Percentiles rank a stretch among this genome's conserved stretches.
These are phyloP conservation scores for Oxyruncus cristatus DNA, from an alignment of 2,113 vertebrate species.

Conservation along the genomic window DNA sequence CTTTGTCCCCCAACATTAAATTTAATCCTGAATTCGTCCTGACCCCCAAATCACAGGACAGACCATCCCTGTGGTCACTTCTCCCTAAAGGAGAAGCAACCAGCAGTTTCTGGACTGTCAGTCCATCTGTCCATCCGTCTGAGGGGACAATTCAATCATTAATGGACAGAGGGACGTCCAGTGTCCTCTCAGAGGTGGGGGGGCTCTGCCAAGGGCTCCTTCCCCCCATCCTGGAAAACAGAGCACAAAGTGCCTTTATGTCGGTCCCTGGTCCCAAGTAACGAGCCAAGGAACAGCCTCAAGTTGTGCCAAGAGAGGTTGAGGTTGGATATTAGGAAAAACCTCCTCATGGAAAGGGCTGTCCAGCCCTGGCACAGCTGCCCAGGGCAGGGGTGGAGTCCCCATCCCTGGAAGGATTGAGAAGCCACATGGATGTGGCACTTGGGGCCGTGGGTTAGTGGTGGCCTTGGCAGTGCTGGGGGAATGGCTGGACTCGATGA, in stretches of 20 bases:
- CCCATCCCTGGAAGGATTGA: neutral
- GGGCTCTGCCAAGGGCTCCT: neutral
- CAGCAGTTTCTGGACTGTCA: neutral
- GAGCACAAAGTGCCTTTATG: neutral
- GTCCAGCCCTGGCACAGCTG: neutral
- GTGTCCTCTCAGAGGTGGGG: accelerated
- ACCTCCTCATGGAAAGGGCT: neutral
- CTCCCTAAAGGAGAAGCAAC: neutral
- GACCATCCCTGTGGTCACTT: accelerated
- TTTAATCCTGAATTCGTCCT: neutral
- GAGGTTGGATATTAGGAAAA: neutral
- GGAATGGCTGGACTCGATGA: neutral
- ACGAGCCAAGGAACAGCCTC: neutral
- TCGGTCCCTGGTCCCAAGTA: no score
- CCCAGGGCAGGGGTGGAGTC: neutral
- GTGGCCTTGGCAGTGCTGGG: neutral
- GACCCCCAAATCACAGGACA: neutral
- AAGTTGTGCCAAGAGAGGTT: neutral
- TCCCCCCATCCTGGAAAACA: neutral
- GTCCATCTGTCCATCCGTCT: neutral
- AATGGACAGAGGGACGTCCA: accelerated
- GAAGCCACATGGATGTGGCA: neutral
- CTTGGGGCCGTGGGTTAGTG: neutral
- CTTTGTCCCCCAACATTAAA: neutral
- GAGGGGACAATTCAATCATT: neutral